Percentiles rank a stretch among this genome's conserved stretches.
These are phyloP conservation scores for Anoplolepis gracilipes DNA, from an alignment of 1,140 invertebrate species.

Conservation along the genomic window DNA sequence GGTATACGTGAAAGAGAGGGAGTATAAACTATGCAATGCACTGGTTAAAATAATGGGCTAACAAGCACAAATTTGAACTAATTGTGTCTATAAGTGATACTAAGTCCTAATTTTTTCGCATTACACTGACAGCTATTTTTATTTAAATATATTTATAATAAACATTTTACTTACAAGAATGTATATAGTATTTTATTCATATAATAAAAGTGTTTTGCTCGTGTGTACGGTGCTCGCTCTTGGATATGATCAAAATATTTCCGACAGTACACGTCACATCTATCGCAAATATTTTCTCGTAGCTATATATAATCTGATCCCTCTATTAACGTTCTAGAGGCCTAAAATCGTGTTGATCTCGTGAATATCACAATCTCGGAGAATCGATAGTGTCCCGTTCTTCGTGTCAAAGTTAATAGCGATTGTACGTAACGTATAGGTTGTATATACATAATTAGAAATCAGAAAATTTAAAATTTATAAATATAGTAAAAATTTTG, in stretches of 20 bases:
- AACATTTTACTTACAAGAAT: constrained; percentile 1
- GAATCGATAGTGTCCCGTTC: not conserved
- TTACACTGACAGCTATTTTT: not conserved
- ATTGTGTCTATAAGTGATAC: not conserved
- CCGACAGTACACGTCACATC: constrained; percentile 27
- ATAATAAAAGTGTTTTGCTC: constrained; percentile 34
- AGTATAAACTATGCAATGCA: not conserved
- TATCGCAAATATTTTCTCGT: constrained; percentile 46
- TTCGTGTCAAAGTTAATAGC: not conserved
- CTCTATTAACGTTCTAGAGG: not conserved
- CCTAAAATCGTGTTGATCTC: constrained; percentile 32
- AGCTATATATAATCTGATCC: constrained; percentile 8
- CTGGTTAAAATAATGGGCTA: constrained; percentile 2
- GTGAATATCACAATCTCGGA: not conserved
- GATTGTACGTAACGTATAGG: not conserved
- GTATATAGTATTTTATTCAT: not conserved
- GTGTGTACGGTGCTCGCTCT: not conserved
- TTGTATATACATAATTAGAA: not conserved
- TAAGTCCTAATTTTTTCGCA: not conserved
- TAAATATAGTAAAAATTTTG: not conserved
- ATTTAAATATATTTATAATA: not conserved
- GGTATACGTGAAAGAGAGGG: not conserved
- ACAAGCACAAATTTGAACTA: constrained; percentile 8
- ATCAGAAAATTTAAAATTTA: not conserved
- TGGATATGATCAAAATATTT: constrained; percentile 16